phyloP scores from a whole-genome alignment of 2,888 invertebrate genomes.

The Ptychoptera contaminata region DNA sequence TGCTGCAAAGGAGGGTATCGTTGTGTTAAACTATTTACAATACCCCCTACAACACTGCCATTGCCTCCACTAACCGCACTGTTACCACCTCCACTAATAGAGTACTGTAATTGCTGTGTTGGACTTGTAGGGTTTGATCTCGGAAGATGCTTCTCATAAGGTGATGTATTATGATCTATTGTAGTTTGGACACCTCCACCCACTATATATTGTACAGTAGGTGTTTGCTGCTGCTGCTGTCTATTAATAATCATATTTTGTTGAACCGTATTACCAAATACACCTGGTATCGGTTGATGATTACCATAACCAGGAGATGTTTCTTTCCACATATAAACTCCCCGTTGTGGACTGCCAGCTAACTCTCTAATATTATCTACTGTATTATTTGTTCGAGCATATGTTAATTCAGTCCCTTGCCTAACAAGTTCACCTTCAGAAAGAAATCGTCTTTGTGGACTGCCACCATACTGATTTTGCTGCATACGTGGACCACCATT shows the following conservation, averaged over 20 bases:
- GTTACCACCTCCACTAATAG: conserved; percentile 8
- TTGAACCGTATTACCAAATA: conserved; percentile 1
- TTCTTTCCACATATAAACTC: conserved; percentile 66
- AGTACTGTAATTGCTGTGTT: conserved; percentile 29
- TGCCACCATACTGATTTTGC: conserved; percentile 33
- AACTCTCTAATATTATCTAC: conserved; percentile 78
- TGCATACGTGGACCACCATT: conserved; percentile 10
- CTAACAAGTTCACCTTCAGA: conserved; percentile 69
- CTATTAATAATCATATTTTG: conserved; percentile 10
- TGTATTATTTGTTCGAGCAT: conserved; percentile 55
- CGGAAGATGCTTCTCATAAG: conserved; percentile 37
- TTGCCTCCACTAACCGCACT: conserved; percentile 9
- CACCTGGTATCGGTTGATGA: conserved; percentile 10
- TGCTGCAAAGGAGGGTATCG: conserved; percentile 11
- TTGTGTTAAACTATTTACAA: conserved; percentile 8
- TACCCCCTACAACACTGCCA: conserved; percentile 11
- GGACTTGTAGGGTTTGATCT: conserved; percentile 63
- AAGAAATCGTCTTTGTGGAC: conserved; percentile 62
- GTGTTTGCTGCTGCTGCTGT: not conserved
- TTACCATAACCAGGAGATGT: conserved; percentile 45
- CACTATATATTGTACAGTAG: conserved; percentile 3
- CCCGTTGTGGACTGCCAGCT: conserved; percentile 73
- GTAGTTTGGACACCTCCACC: conserved; percentile 5
- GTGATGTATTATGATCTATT: conserved; percentile 26
- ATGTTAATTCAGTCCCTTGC: conserved; percentile 41